A percentile compares a stretch with the other conserved stretches of the same genome.
phyloP scores from a whole-genome alignment of 2,888 invertebrate genomes.

The Craniophora ligustri region DNA sequence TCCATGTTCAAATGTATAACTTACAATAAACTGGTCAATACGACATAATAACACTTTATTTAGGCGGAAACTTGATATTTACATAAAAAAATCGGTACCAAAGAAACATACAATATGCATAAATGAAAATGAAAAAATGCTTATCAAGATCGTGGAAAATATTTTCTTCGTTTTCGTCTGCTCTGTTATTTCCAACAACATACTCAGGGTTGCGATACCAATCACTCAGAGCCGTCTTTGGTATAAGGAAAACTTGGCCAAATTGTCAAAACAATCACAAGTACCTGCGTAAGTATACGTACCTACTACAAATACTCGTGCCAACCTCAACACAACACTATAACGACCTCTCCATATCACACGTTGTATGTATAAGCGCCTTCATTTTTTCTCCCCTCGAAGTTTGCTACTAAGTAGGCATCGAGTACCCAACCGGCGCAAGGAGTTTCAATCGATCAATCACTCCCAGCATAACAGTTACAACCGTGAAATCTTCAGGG shows the following conservation, averaged over 20 bases:
- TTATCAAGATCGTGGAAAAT: neutral
- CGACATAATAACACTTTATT: too few relatives aligned
- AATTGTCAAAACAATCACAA: slow-evolving; percentile 1
- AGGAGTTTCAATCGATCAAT: slow-evolving; percentile 80
- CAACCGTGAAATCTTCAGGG: slow-evolving; percentile 86
- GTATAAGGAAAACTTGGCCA: neutral
- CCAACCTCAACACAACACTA: neutral
- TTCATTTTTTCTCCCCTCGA: slow-evolving; percentile 49
- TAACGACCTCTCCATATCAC: slow-evolving; percentile 44
- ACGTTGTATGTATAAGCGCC: slow-evolving; percentile 34
- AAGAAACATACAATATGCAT: neutral
- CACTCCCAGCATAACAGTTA: slow-evolving; percentile 84
- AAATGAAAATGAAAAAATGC: neutral
- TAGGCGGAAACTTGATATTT: too few relatives aligned
- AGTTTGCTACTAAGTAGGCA: slow-evolving; percentile 42
- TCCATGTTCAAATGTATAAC: too few relatives aligned
- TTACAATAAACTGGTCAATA: too few relatives aligned
- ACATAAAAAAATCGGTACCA: too few relatives aligned
- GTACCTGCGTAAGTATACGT: neutral
- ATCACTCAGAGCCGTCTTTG: neutral
- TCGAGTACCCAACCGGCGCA: slow-evolving; percentile 25
- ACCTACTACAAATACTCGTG: neutral
- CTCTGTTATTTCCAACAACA: neutral
- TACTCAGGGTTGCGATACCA: neutral
- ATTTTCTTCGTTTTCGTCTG: neutral